Evolutionary conservation across 2,888 invertebrate species (phyloP), one percentile per base, ranked within the genome.

Genomic region (Noctuana brunneofusca): DNA sequence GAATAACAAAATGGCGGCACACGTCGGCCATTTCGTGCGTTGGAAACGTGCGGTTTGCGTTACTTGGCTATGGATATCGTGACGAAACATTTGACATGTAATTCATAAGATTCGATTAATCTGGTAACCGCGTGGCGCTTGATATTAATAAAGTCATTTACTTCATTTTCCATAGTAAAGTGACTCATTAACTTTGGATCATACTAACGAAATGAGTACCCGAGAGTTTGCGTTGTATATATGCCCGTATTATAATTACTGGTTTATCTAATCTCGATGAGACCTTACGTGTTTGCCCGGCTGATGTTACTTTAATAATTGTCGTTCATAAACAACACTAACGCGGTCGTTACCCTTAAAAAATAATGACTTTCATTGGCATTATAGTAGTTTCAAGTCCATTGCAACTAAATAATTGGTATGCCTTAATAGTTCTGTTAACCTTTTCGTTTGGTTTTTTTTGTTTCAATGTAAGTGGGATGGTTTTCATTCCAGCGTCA

Each of bases 1-100:
- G 43, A 11, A 43, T 38, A n/a, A 54, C 46, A 62, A 62, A 49
- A 62, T 62, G 60, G 54, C 54, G 54, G 54, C 22, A 30, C 14
- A 9, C 5, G 38, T 49, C 48, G 27, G 35, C 54, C 48, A 62
- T 49, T 54, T 54, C 54, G 54, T 54, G 59, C 4, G 41, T 30
- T 24, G 20, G 14, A 14, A 53, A 43, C 16, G 2, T 22, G 14
- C 32, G 11, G 1, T 41, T 43, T 30, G 14, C 43, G 54, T 20
- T 30, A n/a, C 16, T 3, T 30, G 6, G 9, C 2, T 18, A n/a
- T n/a, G n/a, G n/a, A n/a, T n/a, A n/a, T n/a, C 9, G 41, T 59
- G 53, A 59, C 32, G 32, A 53, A 24, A 43, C 30, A 3, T 49
- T 27, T 35, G 43, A 46, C 53, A 30, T 35, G 18, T 3, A 11